Evolutionary conservation across 2,888 invertebrate genomes (phyloP).

Genomic region (Boloria selene): DNA sequence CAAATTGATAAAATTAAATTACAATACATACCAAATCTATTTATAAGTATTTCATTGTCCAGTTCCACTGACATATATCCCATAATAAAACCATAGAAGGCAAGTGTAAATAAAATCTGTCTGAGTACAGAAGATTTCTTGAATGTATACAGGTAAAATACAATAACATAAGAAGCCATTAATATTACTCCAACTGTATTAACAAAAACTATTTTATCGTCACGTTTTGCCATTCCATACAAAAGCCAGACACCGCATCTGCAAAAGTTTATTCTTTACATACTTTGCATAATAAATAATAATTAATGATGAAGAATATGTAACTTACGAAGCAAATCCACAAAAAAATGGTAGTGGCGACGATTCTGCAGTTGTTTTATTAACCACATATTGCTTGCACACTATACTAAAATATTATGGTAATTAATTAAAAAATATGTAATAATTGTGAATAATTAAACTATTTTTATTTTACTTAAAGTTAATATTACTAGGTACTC

Average conservation of each 20-base stretch:
- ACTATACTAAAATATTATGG: conserved; percentile 82
- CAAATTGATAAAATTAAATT: not conserved
- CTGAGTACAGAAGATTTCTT: conserved; percentile 85
- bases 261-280: conserved; percentile 48
- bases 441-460: not conserved
- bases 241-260: conserved; percentile 90
- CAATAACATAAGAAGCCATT: conserved; percentile 86
- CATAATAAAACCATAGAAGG: conserved; percentile 79
- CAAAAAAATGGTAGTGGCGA: conserved; percentile 90
- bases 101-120: conserved; percentile 81
- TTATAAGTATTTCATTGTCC: conserved; percentile 77
- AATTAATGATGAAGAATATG: not conserved
- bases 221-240: conserved; percentile 89
- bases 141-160: conserved; percentile 88
- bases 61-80: conserved; percentile 83
- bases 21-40: conserved; percentile 83
- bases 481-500: conserved; percentile 80
- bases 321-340: conserved; percentile 88
- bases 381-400: conserved; percentile 88
- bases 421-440: conserved; percentile 6
- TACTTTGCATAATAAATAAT: not conserved
- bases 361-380: conserved; percentile 89
- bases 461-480: conserved; percentile 2
- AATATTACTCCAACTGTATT: conserved; percentile 88
- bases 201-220: conserved; percentile 87